Base-by-base conservation (phyloP, 2,888 invertebrate species). In the Mimumesa dahlbomi region DNA sequence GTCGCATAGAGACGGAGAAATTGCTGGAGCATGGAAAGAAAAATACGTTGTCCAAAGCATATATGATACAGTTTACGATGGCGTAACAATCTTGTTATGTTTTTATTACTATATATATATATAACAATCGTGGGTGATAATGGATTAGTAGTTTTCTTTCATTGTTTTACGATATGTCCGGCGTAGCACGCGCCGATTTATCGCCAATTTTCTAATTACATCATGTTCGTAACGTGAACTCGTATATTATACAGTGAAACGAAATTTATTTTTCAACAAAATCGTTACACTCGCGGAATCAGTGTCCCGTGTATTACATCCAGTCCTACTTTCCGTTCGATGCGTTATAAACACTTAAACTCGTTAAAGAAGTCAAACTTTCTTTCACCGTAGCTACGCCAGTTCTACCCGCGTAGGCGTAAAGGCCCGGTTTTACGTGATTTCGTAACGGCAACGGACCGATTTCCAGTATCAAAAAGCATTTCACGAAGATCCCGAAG, bases 371-470 rank as follows among this genome's bases (percentile, higher is more conserved):
- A 79, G 68, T 74, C 57, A 54, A 69, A 81, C 79, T 83, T 83
- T 83, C 82, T 81, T 83, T 75, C 53, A 67, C 57, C 52, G 58
- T 50, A 53, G 73, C 63, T 64, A 68, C 67, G 54, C 43, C 57
- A 62, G 70, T 48, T 36, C 42, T 34, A 40, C 63, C 40, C 62
- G 77, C 75, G 84, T 84, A 71, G 84, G 84, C 74, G 82, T 79
- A 62, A 69, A 76, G 77, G 76, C 77, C 83, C 79, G 82, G 82
- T 82, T 84, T 79, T 77, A 82, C 76, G 76, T 79, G 76, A 83
- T 84, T 83, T 84, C 83, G 77, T 84, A 84, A 84, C 74, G 77
- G 63, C 71, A 40, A 64, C 67, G 67, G 73, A 76, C 73, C 67
- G 76, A 77, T 81, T 82, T 82, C 72, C 78, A 81, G 56, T 77